phyloP scores from a whole-genome alignment of 2,888 invertebrate genomes.

The Eurytoma californica region DNA sequence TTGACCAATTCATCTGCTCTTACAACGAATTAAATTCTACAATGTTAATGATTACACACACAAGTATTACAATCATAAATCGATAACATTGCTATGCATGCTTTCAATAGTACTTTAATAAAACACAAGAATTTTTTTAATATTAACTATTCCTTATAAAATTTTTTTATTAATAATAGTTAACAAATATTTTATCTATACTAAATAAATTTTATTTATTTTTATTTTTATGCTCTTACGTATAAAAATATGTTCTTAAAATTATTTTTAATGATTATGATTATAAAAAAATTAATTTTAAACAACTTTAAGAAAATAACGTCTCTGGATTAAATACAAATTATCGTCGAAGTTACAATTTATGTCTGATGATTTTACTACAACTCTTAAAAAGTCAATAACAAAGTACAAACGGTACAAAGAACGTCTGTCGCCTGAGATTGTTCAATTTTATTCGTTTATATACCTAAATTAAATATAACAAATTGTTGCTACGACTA shows the following conservation, averaged over 20 bases:
- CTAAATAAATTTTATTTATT: conserved; percentile 36
- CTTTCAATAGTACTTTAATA: conserved; percentile 22
- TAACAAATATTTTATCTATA: conserved; percentile 48
- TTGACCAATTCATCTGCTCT: conserved; percentile 22
- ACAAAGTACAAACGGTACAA: conserved; percentile 51
- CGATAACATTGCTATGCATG: conserved; percentile 33
- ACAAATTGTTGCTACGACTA: not conserved
- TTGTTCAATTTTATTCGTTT: conserved; percentile 10
- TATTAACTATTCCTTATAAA: conserved; percentile 43
- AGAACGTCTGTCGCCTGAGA: conserved; percentile 28
- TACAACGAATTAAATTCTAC: conserved; percentile 25
- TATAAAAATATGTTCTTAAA: conserved; percentile 50
- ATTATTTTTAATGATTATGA: conserved; percentile 26
- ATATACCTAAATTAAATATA: conserved; percentile 22
- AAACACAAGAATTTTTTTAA: conserved; percentile 29
- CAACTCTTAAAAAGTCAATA: conserved; percentile 21
- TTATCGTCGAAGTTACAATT: conserved; percentile 48
- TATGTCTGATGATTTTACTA: conserved; percentile 32
- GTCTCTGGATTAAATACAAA: conserved; percentile 36
- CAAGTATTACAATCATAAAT: conserved; percentile 26
- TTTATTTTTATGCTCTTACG: conserved; percentile 21
- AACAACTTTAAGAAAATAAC: conserved; percentile 54
- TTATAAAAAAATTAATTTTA: conserved; percentile 42
- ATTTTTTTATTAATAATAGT: conserved; percentile 48
- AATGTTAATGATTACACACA: conserved; percentile 15